Conservation (phyloP, 1,140 invertebrate genomes). For the Cherax destructor region DNA sequence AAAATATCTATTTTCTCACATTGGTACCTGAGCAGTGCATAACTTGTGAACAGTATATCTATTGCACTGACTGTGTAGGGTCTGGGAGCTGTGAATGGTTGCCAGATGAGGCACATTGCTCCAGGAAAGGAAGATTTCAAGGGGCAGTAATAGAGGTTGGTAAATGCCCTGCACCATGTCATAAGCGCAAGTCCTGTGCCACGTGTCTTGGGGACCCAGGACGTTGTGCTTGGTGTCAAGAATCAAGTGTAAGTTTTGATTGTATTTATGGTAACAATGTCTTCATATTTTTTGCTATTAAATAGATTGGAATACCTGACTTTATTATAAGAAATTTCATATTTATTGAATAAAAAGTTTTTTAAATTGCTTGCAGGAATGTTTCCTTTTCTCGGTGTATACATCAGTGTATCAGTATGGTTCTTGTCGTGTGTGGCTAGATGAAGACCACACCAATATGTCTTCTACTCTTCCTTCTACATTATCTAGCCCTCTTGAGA, state of each 20-base stretch:
- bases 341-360: neutral
- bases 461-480: constrained; percentile 25
- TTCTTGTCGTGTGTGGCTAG: constrained; percentile 93
- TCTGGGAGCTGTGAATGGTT: constrained; percentile 89
- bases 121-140: constrained; percentile 83
- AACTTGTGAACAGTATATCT: constrained; percentile 91
- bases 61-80: constrained; percentile 85
- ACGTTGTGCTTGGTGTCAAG: constrained; percentile 96
- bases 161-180: constrained; percentile 85
- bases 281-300: neutral
- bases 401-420: constrained; percentile 96
- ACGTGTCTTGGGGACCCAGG: constrained; percentile 89
- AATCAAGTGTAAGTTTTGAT: constrained; percentile 79
- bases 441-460: constrained; percentile 76
- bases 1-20: constrained; percentile 82
- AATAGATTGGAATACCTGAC: no score
- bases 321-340: neutral
- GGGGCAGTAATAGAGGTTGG: constrained; percentile 80
- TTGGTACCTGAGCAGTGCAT: constrained; percentile 87
- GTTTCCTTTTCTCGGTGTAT: constrained; percentile 95
- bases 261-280: neutral
- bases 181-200: constrained; percentile 85
- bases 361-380: constrained; percentile 78
- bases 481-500: constrained; percentile 14
- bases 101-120: constrained; percentile 88